Base-by-base conservation (phyloP, 2,888 invertebrate genomes). In the Chaetoderma sp. region DNA sequence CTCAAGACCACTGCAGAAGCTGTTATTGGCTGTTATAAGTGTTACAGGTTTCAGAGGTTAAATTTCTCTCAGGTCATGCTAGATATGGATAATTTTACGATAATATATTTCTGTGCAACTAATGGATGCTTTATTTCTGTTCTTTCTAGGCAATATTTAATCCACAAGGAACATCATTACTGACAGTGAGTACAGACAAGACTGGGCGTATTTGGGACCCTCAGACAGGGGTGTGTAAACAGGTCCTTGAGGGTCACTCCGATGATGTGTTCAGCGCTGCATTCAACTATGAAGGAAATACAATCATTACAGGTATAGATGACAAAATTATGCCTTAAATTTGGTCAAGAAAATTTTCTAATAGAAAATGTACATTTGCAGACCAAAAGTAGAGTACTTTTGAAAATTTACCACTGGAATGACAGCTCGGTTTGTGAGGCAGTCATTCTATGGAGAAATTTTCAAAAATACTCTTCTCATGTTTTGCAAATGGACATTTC, bases 261-360 rank as follows among this genome's bases (percentile, higher is more conserved):
- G 92, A 92, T 6, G 93, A 94, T 83, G 92, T 94, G 47, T 93
- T 94, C 86, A 92, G 92, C n/a, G 93, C 93, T 77, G 91, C 92
- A 1, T 94, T 91, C 84, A 93, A 92, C 36, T 93, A 94, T 84
- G 89, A 90, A 0, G 94, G 93, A 0, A 92, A 93, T 78, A 91
- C 91, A 4, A 90, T 94, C 75, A 88, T 94, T 73, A 94, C 94
- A 21, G 87, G 87, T 83, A 70, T n/a, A n/a, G n/a, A 36, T 49
- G 2, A 39, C 4, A n/a, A 8, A 18, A 13, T 18, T 4, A 18
- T 13, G 42, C 21, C 5, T 23, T n/a, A 52, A 21, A 2, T 49
- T 13, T 10, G 5, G 39, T 4, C 3, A 30, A 18, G 2, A 50
- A 27, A 8, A 3, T 63, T 44, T 13, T 36, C 10, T n/a, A 36